phyloP scores from a whole-genome alignment of 2,797 vertebrate species.

The Dicrostonyx torquatus region DNA sequence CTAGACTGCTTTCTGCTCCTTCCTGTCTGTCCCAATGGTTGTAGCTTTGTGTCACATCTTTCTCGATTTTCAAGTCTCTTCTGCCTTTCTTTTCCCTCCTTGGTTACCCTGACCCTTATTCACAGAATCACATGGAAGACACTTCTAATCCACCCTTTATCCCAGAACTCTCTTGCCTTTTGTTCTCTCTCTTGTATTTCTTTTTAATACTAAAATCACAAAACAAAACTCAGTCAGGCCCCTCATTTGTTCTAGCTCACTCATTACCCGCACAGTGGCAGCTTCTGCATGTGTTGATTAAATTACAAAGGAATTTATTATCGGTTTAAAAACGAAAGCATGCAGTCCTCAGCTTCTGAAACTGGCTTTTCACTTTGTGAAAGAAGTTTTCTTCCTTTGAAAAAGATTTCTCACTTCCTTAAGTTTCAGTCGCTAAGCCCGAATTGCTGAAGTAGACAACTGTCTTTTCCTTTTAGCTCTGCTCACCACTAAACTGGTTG shows the following conservation, averaged over 20 bases:
- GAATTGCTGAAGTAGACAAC: conserved; percentile 3
- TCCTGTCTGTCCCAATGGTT: not conserved
- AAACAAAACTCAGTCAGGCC: not conserved
- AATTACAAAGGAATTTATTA: conserved; percentile 32
- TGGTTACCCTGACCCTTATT: not conserved
- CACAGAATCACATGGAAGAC: not conserved
- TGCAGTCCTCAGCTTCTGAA: not conserved
- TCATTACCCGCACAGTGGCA: not conserved
- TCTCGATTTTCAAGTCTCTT: not conserved
- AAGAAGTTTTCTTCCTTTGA: conserved; percentile 1
- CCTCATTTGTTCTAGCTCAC: not conserved
- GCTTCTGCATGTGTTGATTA: not conserved
- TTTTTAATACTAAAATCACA: conserved; percentile 30
- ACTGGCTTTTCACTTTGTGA: conserved; percentile 24
- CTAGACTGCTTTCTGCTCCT: not conserved
- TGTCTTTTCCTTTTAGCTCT: not conserved
- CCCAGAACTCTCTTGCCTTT: not conserved
- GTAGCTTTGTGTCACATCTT: not conserved
- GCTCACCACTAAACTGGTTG: not conserved
- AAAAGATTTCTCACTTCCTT: conserved; percentile 8
- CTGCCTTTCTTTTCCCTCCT: not conserved
- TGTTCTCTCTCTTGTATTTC: not conserved
- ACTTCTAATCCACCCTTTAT: too few species aligned
- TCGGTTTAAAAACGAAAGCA: not conserved
- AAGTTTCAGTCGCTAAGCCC: not conserved